Evolutionary conservation across 2,797 vertebrate species (phyloP), one percentile per base, ranked within the genome.

Genomic region (Ptychobarbus kaznakovi): DNA sequence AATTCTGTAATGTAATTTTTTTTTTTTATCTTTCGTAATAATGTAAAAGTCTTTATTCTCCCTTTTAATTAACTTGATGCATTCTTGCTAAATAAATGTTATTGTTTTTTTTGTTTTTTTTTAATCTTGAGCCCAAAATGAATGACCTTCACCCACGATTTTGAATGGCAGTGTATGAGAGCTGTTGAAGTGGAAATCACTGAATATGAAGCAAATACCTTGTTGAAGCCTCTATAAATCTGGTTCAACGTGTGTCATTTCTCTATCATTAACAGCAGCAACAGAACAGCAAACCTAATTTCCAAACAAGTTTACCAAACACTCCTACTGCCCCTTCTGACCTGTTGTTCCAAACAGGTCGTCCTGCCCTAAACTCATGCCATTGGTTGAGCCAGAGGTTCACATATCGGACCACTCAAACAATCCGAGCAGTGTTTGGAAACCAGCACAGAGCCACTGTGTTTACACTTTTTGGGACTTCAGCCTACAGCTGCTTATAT

Each of bases 371-470:
- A 49, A 46, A 66, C 42, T 35, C 40, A 80, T 65, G 42, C 61
- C 61, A 66, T 46, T 80, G 61, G 58, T 56, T 42, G 13, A 81
- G 32, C 44, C 35, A 81, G 20, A 81, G 13, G 32, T 42, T 58
- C 46, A 56, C 66, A 70, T 58, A 70, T 70, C 51, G 28, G 51
- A 42, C 66, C 66, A 81, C 35, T 81, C 49, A 28, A 70, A 70
- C 66, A 70, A 58, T 58, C 84, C 5, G 18, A 28, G 49, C 44
- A 32, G 38, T 84, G 81, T 90, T 87, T 75, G 75, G 40, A 18
- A 49, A 20, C 16, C 0, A 22, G 46, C 28, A 40, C 32, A 46
- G 38, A 66, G 77, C 25, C 28, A 66, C 25, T 22, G 25, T 82
- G 51, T 81, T 70, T 70, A 70, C 66, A 69, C 79, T 25, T 76